A percentile compares a stretch with the other conserved stretches of the same genome.
phyloP scores from a whole-genome alignment of 2,797 vertebrate genomes.

The Tauraco hartlaubi region DNA sequence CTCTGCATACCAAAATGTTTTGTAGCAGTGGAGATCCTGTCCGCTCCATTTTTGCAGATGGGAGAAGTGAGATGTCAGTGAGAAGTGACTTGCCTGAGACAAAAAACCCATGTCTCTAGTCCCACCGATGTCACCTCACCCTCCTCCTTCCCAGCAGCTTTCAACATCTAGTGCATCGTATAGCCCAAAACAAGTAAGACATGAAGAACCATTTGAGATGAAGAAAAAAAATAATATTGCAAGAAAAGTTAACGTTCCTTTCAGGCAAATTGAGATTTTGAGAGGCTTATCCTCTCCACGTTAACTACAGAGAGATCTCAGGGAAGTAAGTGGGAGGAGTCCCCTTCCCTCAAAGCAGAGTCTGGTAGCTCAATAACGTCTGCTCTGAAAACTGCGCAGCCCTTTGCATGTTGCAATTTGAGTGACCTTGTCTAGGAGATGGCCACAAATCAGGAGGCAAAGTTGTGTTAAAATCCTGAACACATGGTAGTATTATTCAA shows the following conservation, averaged over 20 bases:
- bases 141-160: neutral
- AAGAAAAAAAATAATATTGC: neutral
- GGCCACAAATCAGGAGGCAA: neutral
- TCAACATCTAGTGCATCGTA: neutral
- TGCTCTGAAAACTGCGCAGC: neutral
- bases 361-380: neutral
- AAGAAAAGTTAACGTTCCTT: neutral
- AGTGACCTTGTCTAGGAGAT: neutral
- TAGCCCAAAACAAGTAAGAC: neutral
- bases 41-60: accelerated
- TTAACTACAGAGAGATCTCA: neutral
- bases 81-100: neutral
- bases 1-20: neutral
- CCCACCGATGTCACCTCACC: neutral
- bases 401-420: neutral
- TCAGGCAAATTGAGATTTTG: neutral
- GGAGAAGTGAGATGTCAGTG: neutral
- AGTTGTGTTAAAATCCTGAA: neutral
- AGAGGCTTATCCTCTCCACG: neutral
- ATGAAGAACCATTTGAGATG: accelerated
- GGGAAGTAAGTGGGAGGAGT: neutral
- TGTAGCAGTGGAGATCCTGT: neutral
- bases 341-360: neutral
- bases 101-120: neutral
- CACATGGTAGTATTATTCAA: neutral